Evolutionary conservation across 2,888 invertebrate genomes (phyloP).

Genomic region (Hemaris fuciformis): DNA sequence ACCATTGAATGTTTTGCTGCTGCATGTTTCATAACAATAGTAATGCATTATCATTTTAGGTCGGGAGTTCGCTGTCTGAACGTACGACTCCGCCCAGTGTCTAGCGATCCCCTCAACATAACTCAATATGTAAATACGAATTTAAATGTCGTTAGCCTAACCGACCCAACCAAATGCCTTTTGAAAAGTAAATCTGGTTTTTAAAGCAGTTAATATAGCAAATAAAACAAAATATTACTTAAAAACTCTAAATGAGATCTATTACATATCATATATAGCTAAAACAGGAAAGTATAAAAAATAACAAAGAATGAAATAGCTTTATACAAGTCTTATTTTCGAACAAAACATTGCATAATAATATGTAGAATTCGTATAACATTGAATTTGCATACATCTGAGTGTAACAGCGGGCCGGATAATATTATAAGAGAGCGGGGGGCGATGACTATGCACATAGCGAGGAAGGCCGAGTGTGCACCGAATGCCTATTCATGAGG

Average conservation of each 20-base stretch:
- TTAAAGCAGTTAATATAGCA: neutral
- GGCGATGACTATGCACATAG: constrained; percentile 67
- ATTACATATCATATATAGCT: neutral
- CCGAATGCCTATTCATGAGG: constrained; percentile 75
- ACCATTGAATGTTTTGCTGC: neutral
- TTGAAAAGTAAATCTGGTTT: neutral
- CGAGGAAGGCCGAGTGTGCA: constrained; percentile 50
- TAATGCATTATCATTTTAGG: constrained; percentile 50
- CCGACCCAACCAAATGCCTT: neutral
- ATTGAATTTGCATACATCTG: constrained; percentile 33
- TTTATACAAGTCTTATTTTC: neutral
- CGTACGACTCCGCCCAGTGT: constrained; percentile 55
- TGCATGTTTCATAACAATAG: neutral
- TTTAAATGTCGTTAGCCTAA: neutral
- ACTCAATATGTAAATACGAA: neutral
- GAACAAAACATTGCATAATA: neutral
- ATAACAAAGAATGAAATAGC: neutral
- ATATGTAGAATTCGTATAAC: constrained; percentile 9
- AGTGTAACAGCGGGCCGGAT: constrained; percentile 23
- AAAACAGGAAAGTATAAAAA: neutral
- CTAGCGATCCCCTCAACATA: constrained; percentile 22
- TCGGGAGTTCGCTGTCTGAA: constrained; percentile 32
- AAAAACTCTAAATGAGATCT: too few relatives aligned
- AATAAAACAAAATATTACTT: neutral
- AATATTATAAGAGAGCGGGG: constrained; percentile 27